Evolutionary conservation across 2,113 vertebrate species (phyloP), one percentile per base, ranked within the genome.

Genomic region (Cyprinodon variegatus): DNA sequence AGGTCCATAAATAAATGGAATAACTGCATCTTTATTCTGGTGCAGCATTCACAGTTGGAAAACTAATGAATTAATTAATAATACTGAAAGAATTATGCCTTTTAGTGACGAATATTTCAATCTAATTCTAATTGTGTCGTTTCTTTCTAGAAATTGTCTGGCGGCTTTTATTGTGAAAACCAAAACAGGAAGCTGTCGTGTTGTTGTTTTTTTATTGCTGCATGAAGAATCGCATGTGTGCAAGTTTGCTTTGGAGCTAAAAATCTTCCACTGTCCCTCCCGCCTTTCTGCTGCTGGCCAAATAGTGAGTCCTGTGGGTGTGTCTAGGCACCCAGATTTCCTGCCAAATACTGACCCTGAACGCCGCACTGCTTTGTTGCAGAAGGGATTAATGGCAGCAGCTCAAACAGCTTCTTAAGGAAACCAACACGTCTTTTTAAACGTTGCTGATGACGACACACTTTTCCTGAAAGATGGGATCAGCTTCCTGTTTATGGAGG

Each of bases 341-440:
- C 93, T 94, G 93, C 92, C 83, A 95, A 91, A 94, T 93, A 90
- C 69, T 91, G 93, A 90, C 60, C 36, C 61, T 14, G 70, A 70
- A 8, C 4, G 15, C 81, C 72, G 65, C 69, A 38, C 76, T 4
- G 63, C 61, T 80, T 83, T 74, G 17, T 59, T 61, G 0, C 63
- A 22, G 17, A 20, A 4, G 1, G 40, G 46, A 15, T 4, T 4
- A 3, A 15, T 1, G 4, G 36, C 29, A 40, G 1, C 38, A 39
- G 38, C 4, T 20, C 9, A 20, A 17, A 38, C 15, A 20, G 17
- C 3, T 20, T 17, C n/a, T 57, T 57, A 57, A 20, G 48, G 48
- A 14, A 6, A 57, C 7, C 17, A 57, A 7, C 2, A 57, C 50
- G 50, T 57, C 17, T 57, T 9, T 53, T 57, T 57, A 48, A 57